phyloP scores from a whole-genome alignment of 2,797 vertebrate genomes.

The Saxicola maurus region DNA sequence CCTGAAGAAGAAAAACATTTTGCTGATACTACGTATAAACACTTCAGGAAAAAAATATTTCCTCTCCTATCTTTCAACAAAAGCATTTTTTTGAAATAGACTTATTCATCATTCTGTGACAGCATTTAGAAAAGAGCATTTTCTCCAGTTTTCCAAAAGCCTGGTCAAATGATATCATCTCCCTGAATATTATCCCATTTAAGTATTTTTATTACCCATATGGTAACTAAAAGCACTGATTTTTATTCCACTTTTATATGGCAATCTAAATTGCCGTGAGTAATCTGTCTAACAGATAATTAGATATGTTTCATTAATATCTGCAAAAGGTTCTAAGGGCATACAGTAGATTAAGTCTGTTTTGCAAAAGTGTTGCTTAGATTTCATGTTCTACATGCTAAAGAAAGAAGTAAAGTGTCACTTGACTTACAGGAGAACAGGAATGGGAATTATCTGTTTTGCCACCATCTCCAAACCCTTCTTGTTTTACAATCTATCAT shows the following conservation, averaged over 20 bases:
- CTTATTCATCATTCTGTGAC: slow-evolving; percentile 36
- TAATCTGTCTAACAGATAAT: slow-evolving; percentile 29
- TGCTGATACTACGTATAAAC: slow-evolving; percentile 4
- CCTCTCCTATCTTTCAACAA: neutral
- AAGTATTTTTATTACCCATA: slow-evolving; percentile 30
- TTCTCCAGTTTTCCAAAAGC: slow-evolving; percentile 36
- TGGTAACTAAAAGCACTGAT: neutral
- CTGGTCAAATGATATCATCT: neutral
- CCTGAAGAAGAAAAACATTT: slow-evolving; percentile 28
- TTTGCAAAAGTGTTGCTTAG: neutral
- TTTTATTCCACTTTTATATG: neutral
- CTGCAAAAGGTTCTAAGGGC: neutral
- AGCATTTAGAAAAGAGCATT: slow-evolving; percentile 45
- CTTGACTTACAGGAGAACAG: neutral
- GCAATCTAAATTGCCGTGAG: slow-evolving; percentile 23
- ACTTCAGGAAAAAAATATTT: slow-evolving; percentile 23
- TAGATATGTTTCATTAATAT: slow-evolving; percentile 21
- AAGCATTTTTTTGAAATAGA: slow-evolving; percentile 33
- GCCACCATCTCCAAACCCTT: neutral
- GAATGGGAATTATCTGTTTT: neutral
- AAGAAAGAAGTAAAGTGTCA: neutral
- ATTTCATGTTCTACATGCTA: neutral
- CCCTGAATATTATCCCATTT: slow-evolving; percentile 5
- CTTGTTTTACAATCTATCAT: neutral
- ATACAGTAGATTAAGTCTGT: neutral